phyloP scores from a whole-genome alignment of 2,888 invertebrate species.

The Eupelmus urozonus region DNA sequence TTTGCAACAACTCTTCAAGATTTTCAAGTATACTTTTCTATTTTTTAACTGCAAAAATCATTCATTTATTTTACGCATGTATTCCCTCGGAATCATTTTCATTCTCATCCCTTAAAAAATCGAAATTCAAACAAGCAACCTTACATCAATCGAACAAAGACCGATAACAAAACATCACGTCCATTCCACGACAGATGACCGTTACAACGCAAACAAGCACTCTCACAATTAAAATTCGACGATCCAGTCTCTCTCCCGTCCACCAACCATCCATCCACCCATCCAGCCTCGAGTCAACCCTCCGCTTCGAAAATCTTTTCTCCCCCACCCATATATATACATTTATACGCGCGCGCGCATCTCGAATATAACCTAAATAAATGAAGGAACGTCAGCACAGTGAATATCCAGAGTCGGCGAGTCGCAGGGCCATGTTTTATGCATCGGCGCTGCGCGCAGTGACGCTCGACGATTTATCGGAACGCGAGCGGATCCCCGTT shows the following conservation, averaged over 20 bases:
- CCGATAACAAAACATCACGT: too few relatives aligned
- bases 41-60: too few relatives aligned
- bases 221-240: slow-evolving; percentile 18
- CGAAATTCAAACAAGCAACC: too few relatives aligned
- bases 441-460: slow-evolving; percentile 23
- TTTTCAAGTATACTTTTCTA: too few relatives aligned
- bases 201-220: not conserved
- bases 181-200: not conserved
- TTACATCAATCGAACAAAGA: too few relatives aligned
- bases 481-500: slow-evolving; percentile 36
- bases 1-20: too few relatives aligned
- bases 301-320: not conserved
- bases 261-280: not conserved
- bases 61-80: too few relatives aligned
- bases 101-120: too few relatives aligned
- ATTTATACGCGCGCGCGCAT: not conserved
- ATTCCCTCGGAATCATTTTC: too few relatives aligned
- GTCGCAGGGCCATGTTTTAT: slow-evolving; percentile 49
- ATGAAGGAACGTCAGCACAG: slow-evolving; percentile 5
- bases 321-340: slow-evolving; percentile 6
- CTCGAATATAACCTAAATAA: slow-evolving; percentile 44
- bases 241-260: slow-evolving; percentile 1
- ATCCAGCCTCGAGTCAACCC: not conserved
- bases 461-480: slow-evolving; percentile 48
- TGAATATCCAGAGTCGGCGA: too few relatives aligned